Percentiles rank a stretch among this genome's conserved stretches.
Conservation (phyloP, 2,113 vertebrate genomes). For the Melanerpes aurifrons region DNA sequence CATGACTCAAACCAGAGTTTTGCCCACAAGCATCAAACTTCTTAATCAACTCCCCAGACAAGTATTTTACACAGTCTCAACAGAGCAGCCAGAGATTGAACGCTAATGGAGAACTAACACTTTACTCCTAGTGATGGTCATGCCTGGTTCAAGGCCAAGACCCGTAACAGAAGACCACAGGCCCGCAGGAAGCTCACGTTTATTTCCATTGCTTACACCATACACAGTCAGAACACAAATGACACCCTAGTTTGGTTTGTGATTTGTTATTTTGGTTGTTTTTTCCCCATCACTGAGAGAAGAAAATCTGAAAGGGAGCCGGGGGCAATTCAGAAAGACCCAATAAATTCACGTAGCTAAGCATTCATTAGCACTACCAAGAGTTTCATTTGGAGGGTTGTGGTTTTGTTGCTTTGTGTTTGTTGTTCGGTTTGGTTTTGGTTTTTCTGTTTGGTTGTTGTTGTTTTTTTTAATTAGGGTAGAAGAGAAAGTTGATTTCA, state of each 20-base stretch:
- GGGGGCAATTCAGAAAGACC: neutral
- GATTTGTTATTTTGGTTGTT: neutral
- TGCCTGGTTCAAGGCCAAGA: neutral
- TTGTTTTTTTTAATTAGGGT: neutral
- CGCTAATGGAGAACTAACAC: neutral
- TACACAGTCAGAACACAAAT: rapidly evolving
- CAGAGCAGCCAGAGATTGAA: neutral
- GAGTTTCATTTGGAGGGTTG: neutral
- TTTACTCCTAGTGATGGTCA: neutral
- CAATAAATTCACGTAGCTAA: neutral
- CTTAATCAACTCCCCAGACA: neutral
- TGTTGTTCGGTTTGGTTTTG: too few species aligned
- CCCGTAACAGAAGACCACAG: rapidly evolving
- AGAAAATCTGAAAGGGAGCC: neutral
- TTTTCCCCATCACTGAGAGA: neutral
- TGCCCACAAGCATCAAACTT: neutral
- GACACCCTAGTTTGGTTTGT: neutral
- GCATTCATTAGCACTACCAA: neutral
- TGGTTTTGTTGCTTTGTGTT: too few species aligned
- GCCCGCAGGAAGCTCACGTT: neutral
- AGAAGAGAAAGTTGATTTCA: neutral
- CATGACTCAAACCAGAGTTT: neutral
- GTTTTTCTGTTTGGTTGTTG: too few species aligned
- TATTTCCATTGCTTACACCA: neutral
- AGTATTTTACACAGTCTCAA: neutral